A percentile compares a stretch with the other conserved stretches of the same genome.
These are phyloP conservation scores for Diplodus puntazzo DNA, from an alignment of 2,797 vertebrate genomes.

Conservation along the genomic window DNA sequence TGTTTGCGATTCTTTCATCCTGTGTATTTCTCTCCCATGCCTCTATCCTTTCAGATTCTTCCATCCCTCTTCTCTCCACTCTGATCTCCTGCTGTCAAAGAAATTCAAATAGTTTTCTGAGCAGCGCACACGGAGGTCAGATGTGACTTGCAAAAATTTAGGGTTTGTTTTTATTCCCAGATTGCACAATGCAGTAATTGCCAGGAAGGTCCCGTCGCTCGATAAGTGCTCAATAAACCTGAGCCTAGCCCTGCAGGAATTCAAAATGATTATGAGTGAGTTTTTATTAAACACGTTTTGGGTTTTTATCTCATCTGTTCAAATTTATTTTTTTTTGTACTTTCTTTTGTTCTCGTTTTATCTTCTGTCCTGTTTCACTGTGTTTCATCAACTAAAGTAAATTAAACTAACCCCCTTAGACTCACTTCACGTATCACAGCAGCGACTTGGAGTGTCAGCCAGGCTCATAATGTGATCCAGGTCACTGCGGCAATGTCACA, in stretches of 20 bases:
- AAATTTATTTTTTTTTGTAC: slow-evolving; percentile 7
- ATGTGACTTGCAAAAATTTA: slow-evolving; percentile 40
- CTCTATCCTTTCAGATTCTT: slow-evolving; percentile 43
- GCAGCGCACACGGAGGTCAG: slow-evolving; percentile 43
- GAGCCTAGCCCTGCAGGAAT: slow-evolving; percentile 39
- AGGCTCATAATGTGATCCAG: slow-evolving; percentile 41
- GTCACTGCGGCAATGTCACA: slow-evolving; percentile 40
- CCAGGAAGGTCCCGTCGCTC: slow-evolving; percentile 23
- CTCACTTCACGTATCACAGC: slow-evolving; percentile 28
- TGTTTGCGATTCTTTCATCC: slow-evolving; percentile 72
- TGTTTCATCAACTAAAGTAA: slow-evolving; percentile 68
- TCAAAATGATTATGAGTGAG: slow-evolving; percentile 42
- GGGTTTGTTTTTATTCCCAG: slow-evolving; percentile 38
- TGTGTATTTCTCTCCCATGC: slow-evolving; percentile 40
- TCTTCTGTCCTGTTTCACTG: slow-evolving; percentile 46
- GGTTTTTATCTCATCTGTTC: slow-evolving; percentile 47
- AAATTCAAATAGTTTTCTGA: slow-evolving; percentile 61
- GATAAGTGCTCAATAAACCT: slow-evolving; percentile 34
- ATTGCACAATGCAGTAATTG: slow-evolving; percentile 38
- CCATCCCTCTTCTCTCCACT: slow-evolving; percentile 46
- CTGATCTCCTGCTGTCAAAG: slow-evolving; percentile 71
- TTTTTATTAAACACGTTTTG: slow-evolving; percentile 50
- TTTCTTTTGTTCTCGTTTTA: slow-evolving; percentile 50
- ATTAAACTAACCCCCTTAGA: slow-evolving; percentile 47
- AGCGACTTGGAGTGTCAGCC: slow-evolving; percentile 12